Conservation (phyloP, 1,140 invertebrate species). For the silkworm (Bombyx mori) region DNA sequence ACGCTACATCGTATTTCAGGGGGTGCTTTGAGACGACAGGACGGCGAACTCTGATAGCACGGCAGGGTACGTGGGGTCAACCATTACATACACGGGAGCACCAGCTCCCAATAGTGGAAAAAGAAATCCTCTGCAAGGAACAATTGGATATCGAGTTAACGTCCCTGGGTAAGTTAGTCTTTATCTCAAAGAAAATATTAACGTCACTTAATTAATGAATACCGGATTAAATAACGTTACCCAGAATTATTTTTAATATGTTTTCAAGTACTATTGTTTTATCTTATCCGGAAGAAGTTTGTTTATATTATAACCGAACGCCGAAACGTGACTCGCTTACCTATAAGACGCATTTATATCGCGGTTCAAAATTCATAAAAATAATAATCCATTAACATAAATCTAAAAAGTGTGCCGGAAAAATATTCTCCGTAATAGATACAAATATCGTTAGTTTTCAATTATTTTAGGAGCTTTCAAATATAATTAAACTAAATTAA, state of each 20-base stretch:
- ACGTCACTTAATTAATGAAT: not conserved
- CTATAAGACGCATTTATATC: conserved; percentile 45
- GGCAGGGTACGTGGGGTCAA: conserved; percentile 50
- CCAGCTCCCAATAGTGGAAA: conserved; percentile 55
- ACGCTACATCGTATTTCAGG: conserved; percentile 57
- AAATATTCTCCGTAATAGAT: not conserved
- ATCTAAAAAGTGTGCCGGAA: not conserved
- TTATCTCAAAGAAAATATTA: not conserved
- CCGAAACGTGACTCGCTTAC: conserved; percentile 58
- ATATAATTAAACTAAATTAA: not conserved
- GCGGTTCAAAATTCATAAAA: conserved; percentile 59
- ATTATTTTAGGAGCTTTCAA: not conserved
- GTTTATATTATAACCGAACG: conserved; percentile 64
- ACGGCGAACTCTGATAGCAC: conserved; percentile 63
- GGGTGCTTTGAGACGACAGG: conserved; percentile 52
- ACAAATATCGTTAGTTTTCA: not conserved
- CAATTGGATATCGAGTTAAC: conserved; percentile 62
- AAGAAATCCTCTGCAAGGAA: conserved; percentile 54
- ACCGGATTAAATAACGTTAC: too few relatives aligned
- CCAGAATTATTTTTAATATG: too few relatives aligned
- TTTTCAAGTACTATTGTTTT: conserved; percentile 32
- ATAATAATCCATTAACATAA: conserved; percentile 26
- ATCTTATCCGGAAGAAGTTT: conserved; percentile 68
- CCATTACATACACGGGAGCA: conserved; percentile 48
- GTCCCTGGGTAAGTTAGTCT: conserved; percentile 51